A percentile compares a stretch with the other conserved stretches of the same genome.
phyloP scores from a whole-genome alignment of 2,113 vertebrate genomes.

The Tachysurus fulvidraco region DNA sequence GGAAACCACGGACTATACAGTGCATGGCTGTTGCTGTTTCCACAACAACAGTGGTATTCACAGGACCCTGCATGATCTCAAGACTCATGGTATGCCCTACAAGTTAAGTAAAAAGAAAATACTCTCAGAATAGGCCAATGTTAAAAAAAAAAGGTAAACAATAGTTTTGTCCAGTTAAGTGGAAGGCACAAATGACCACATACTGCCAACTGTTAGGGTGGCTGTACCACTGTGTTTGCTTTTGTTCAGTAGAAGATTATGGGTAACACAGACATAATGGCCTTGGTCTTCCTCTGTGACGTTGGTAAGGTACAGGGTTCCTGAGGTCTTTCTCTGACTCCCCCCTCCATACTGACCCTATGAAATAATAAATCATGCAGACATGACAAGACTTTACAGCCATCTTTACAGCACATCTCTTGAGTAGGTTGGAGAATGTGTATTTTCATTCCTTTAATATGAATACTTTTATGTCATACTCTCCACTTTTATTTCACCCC shows the following conservation, averaged over 20 bases:
- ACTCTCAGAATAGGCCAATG: not conserved
- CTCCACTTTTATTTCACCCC: not conserved
- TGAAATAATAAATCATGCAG: constrained; percentile 6
- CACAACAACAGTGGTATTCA: constrained; percentile 68
- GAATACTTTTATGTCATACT: not conserved
- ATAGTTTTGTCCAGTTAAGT: not conserved
- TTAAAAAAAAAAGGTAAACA: not conserved
- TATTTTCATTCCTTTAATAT: not conserved
- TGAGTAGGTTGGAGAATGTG: not conserved
- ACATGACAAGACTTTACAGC: too few species aligned
- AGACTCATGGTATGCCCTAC: constrained; percentile 59
- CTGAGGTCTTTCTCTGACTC: constrained; percentile 70
- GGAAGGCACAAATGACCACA: constrained; percentile 24
- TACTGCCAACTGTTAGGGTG: constrained; percentile 68
- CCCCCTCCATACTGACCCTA: constrained; percentile 75
- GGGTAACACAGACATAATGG: constrained; percentile 69
- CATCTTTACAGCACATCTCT: not conserved
- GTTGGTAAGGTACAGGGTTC: constrained; percentile 69
- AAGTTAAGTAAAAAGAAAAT: not conserved
- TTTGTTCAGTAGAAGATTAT: constrained; percentile 67
- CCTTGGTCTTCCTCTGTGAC: constrained; percentile 70
- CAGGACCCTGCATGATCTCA: constrained; percentile 68
- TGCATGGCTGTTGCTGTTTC: constrained; percentile 67
- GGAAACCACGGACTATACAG: constrained; percentile 68
- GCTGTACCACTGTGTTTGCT: constrained; percentile 66